Evolutionary conservation across 2,888 invertebrate species (phyloP), one percentile per base, ranked within the genome.

Genomic region (Lysandra coridon): DNA sequence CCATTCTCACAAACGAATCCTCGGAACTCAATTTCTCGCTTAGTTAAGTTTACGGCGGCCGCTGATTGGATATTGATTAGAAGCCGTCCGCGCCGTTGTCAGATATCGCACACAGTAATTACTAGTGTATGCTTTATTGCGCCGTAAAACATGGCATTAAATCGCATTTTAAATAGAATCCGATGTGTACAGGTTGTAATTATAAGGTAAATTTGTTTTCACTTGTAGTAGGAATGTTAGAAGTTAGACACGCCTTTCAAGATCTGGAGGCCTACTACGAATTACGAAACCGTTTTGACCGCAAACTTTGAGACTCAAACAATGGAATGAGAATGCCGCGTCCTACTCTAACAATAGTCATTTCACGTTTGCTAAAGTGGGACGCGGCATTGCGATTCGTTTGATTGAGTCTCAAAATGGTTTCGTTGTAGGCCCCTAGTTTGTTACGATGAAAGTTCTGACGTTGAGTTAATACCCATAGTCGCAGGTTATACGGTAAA

Each of bases 21-120:
- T 83, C 84, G 85, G 83, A 87, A 89, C 88, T 92, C 93, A 94
- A 94, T 94, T 94, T 94, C 93, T 84, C 93, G 94, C 88, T 94
- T 92, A 93, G 94, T 94, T 94, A 94, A 93, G 90, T 94, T 94
- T 94, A 94, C 90, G 86, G 85, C 92, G 82, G 81, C 84, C 88
- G 85, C 87, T 93, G 94, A 94, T 94, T 94, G 94, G 92, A 92
- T 90, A 92, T 94, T 94, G 94, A 94, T 94, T 94, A 94, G 92
- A 93, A 90, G 85, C 87, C 87, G 89, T 92, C 85, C 85, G 87
- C 91, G 92, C 91, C 88, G 88, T 91, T 91, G 91, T 89, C 87
- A 88, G 87, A 90, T 89, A 90, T 90, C 91, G 91, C 88, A 93
- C 93, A 87, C 87, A 91, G 93, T 93, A 93, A 93, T 93, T 93